phyloP scores from a whole-genome alignment of 2,113 vertebrate species.

The Microtus montanus region DNA sequence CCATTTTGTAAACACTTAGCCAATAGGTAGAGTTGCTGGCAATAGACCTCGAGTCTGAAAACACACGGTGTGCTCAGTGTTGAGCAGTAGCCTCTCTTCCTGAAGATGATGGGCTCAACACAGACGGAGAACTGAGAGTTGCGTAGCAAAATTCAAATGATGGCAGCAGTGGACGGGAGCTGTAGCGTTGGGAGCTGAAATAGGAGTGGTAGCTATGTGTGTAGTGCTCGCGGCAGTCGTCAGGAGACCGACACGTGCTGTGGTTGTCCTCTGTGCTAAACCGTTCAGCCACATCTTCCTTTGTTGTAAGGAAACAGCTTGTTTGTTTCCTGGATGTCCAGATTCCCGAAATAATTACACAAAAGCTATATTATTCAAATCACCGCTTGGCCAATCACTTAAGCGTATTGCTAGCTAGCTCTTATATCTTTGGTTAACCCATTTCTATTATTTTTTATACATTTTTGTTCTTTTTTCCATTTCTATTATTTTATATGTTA shows the following conservation, averaged over 20 bases:
- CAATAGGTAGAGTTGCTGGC: neutral
- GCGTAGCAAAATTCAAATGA: conserved; percentile 63
- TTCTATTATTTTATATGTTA: too few species aligned
- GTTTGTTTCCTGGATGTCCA: too few species aligned
- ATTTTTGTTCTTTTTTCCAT: too few species aligned
- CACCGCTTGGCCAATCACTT: too few species aligned
- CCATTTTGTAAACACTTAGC: neutral
- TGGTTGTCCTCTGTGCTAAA: neutral
- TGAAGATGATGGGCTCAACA: conserved; percentile 22
- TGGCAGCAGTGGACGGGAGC: conserved; percentile 53
- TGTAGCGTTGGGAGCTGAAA: conserved; percentile 61
- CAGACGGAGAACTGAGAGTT: conserved; percentile 19
- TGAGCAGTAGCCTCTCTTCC: neutral
- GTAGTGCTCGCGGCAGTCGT: neutral
- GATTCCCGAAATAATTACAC: too few species aligned
- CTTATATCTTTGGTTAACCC: too few species aligned
- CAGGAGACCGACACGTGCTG: neutral
- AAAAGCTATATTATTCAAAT: too few species aligned
- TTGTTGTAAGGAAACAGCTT: too few species aligned
- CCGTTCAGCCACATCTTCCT: neutral
- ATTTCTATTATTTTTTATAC: too few species aligned
- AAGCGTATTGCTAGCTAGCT: too few species aligned
- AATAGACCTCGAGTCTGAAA: neutral
- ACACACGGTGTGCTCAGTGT: neutral
- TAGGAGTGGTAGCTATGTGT: conserved; percentile 35